Percentiles rank a stretch among this genome's conserved stretches.
These are phyloP conservation scores for Reticulitermes speratus DNA, from an alignment of 1,140 invertebrate species.

Conservation along the genomic window DNA sequence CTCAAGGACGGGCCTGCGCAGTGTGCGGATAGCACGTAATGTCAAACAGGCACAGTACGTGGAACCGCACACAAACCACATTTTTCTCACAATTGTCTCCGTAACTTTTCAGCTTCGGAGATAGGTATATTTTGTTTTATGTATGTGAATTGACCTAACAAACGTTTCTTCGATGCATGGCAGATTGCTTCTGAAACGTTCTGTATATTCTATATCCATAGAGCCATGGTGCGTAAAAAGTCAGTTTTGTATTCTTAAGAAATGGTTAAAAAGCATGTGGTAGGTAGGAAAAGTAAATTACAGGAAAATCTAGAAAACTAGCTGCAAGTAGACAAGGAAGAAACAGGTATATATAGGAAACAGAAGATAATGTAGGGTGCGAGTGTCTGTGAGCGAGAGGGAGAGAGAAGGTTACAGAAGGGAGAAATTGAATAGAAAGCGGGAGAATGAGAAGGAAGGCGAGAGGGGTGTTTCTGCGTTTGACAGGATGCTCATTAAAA, in stretches of 20 bases:
- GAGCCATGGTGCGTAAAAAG: not conserved
- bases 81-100: no score
- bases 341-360: not conserved
- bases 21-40: no score
- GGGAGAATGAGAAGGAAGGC: not conserved
- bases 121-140: no score
- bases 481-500: conserved; percentile 32
- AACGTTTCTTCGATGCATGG: no score
- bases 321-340: not conserved
- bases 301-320: not conserved
- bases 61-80: no score
- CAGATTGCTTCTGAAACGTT: no score
- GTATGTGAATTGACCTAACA: no score
- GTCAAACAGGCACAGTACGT: no score
- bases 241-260: not conserved
- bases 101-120: no score
- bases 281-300: not conserved
- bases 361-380: not conserved
- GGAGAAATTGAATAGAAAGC: not conserved
- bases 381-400: not conserved
- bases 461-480: conserved; percentile 19
- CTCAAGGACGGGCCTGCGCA: no score
- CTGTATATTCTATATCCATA: no score
- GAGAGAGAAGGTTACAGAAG: not conserved
- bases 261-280: not conserved